phyloP scores from a whole-genome alignment of 2,888 invertebrate genomes.

The Carcina quercana region DNA sequence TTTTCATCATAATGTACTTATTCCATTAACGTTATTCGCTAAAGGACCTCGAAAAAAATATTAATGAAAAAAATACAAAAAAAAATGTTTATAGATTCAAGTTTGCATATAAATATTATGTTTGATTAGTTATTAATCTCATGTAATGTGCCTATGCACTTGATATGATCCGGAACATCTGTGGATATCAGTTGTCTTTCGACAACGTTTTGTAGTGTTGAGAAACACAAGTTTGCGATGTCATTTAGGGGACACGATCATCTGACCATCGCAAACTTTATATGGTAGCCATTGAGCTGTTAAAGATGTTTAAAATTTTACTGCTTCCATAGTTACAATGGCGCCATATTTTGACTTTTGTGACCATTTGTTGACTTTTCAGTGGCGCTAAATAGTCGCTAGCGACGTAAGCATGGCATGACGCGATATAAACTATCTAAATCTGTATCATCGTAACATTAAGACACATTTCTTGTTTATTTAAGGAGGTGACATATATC shows the following conservation, averaged over 20 bases:
- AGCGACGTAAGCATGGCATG: too few species aligned
- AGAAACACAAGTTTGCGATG: conserved; percentile 35
- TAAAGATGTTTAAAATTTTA: too few species aligned
- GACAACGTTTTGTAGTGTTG: conserved; percentile 32
- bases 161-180: conserved; percentile 47
- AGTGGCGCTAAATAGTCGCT: too few species aligned
- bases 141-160: conserved; percentile 68
- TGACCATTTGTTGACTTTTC: too few species aligned
- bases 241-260: conserved; percentile 35
- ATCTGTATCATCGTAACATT: too few species aligned
- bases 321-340: too few species aligned
- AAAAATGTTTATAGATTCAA: conserved; percentile 49
- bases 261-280: conserved; percentile 35
- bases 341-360: too few species aligned
- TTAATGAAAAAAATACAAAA: conserved; percentile 46
- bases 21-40: conserved; percentile 68
- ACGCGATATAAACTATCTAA: too few species aligned
- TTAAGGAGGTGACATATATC: too few species aligned
- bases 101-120: conserved; percentile 67
- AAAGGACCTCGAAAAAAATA: conserved; percentile 42
- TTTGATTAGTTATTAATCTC: conserved; percentile 63
- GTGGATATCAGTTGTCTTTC: conserved; percentile 38
- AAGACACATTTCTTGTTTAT: too few species aligned
- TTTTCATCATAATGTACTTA: conserved; percentile 69
- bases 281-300: conserved; percentile 28